Percentiles rank a stretch among this genome's conserved stretches.
Conservation (phyloP, 2,888 invertebrate species). For the Tinea semifulvella region DNA sequence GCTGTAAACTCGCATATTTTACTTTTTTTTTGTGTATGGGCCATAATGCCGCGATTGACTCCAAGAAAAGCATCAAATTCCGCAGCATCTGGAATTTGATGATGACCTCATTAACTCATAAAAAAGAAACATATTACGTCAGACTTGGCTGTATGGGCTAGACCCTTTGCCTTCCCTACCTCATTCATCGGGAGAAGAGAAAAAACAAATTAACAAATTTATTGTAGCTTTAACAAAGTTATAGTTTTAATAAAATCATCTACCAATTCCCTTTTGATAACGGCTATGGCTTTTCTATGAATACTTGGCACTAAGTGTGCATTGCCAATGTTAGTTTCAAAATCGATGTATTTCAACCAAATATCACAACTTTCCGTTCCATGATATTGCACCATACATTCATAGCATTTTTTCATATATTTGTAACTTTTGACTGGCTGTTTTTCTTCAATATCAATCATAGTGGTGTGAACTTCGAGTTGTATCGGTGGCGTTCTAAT, state of each 20-base stretch:
- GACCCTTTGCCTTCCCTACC: no score
- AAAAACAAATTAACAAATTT: no score
- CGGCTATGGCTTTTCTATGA: constrained; percentile 70
- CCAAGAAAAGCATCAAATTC: no score
- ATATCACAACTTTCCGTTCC: constrained; percentile 71
- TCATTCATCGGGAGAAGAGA: no score
- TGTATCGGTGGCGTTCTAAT: constrained; percentile 67
- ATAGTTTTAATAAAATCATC: constrained; percentile 64
- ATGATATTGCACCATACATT: constrained; percentile 71
- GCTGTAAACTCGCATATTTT: no score
- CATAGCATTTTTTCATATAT: constrained; percentile 67
- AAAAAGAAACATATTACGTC: no score
- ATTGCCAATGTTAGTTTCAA: constrained; percentile 72
- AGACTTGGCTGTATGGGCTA: no score
- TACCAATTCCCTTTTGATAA: constrained; percentile 59
- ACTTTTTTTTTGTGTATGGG: no score
- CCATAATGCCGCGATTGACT: no score
- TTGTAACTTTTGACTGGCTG: constrained; percentile 54
- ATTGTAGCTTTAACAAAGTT: constrained; percentile 56
- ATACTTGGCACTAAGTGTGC: constrained; percentile 62
- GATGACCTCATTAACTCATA: no score
- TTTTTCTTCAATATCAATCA: constrained; percentile 63
- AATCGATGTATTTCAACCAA: constrained; percentile 78
- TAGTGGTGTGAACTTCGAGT: constrained; percentile 68
- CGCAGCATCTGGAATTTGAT: no score